phyloP scores from a whole-genome alignment of 2,113 vertebrate species.

The Pheucticus melanocephalus region DNA sequence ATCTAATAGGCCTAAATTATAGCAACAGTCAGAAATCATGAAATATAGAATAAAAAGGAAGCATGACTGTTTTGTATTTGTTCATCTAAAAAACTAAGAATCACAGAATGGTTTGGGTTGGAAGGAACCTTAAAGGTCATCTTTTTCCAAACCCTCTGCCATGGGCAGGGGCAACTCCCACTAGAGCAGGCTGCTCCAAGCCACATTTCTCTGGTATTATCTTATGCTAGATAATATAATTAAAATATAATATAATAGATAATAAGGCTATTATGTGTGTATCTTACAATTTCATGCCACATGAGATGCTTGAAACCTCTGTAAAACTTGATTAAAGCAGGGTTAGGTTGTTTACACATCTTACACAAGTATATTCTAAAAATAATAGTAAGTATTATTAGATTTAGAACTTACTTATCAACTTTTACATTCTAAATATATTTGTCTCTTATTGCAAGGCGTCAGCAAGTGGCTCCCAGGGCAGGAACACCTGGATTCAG shows the following conservation, averaged over 20 bases:
- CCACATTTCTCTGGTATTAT: not conserved
- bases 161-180: not conserved
- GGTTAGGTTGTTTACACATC: not conserved
- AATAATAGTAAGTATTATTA: not conserved
- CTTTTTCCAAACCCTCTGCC: not conserved
- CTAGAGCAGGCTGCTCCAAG: not conserved
- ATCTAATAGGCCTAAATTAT: not conserved
- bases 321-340: not conserved
- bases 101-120: not conserved
- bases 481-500: constrained; percentile 97
- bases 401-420: not conserved
- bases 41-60: not conserved
- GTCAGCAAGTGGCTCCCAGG: constrained; percentile 90
- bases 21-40: not conserved
- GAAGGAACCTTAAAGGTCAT: not conserved
- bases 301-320: not conserved
- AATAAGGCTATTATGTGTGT: not conserved
- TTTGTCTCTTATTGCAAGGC: constrained; percentile 66
- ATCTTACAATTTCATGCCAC: not conserved
- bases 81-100: not conserved
- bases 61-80: not conserved
- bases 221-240: not conserved
- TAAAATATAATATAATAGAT: not conserved
- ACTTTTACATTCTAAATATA: not conserved
- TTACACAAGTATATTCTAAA: not conserved